phyloP scores from a whole-genome alignment of 2,113 vertebrate species.

The Corynorhinus townsendii region DNA sequence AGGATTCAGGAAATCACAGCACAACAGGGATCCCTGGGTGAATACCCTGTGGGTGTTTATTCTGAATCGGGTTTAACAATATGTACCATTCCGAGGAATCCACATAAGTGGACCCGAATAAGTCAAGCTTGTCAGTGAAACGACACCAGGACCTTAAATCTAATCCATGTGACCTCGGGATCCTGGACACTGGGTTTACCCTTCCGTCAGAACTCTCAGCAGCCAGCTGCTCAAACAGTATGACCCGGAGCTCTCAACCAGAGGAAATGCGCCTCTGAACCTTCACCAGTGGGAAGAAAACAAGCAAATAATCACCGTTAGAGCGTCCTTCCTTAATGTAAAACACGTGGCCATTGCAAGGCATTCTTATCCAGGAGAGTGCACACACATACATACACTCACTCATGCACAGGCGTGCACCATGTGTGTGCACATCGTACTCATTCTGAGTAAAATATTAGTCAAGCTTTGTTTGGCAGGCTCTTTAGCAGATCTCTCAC shows the following conservation, averaged over 20 bases:
- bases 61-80: neutral
- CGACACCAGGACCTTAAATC: neutral
- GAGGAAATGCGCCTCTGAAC: neutral
- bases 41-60: neutral
- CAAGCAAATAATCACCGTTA: neutral
- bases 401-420: neutral
- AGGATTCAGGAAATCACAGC: neutral
- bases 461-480: constrained; percentile 34
- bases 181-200: neutral
- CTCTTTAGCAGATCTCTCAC: constrained; percentile 45
- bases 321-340: neutral
- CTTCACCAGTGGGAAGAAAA: neutral
- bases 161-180: neutral
- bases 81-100: neutral
- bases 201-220: neutral
- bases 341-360: constrained; percentile 12
- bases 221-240: neutral
- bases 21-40: neutral
- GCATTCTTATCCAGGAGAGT: constrained; percentile 45
- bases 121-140: neutral
- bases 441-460: neutral
- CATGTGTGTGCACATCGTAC: neutral
- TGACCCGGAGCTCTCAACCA: neutral
- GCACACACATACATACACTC: neutral
- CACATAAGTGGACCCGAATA: neutral